Evolutionary conservation across 2,888 invertebrate genomes (phyloP), one percentile per base, ranked within the genome.

Genomic region (Hypercompe scribonia): DNA sequence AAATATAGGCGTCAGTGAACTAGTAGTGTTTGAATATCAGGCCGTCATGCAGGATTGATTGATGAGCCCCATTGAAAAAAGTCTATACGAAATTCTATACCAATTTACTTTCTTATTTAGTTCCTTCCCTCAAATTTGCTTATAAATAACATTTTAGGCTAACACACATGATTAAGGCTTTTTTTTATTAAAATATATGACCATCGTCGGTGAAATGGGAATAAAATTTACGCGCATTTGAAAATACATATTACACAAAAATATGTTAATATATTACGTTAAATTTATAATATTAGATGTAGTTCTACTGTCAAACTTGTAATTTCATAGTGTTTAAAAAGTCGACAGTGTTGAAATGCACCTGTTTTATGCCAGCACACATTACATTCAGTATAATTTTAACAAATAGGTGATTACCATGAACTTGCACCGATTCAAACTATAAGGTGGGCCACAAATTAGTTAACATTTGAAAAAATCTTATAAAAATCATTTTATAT

Each of bases 41-140:
- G 79, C 84, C 84, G 90, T 88, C 90, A 88, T 80, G 69, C 78
- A 50, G 71, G 83, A 83, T 89, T 91, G 91, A 91, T 91, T 88
- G 90, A 90, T 90, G 88, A 78, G 83, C 81, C 78, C 78, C 74
- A 86, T 86, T 84, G 86, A 87, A 83, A 79, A 73, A 76, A 83
- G 81, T 80, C 82, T 87, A 87, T 90, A 88, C 86, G 85, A 87
- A 87, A 87, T 87, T 85, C 84, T 77, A 84, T 81, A 82, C 85
- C 86, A 88, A 90, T 90, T 89, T 87, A 87, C 80, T 78, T 80
- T 79, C 73, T 76, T 80, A 85, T 88, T 87, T 85, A 85, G 83
- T 83, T 76, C 82, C 81, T 86, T 78, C 75, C 74, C 72, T 67
- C n/a, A 79, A 81, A 84, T 83, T 82, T 84, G 78, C 79, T 80